Conservation (phyloP, 2,888 invertebrate genomes). For the Philonicus albiceps region DNA sequence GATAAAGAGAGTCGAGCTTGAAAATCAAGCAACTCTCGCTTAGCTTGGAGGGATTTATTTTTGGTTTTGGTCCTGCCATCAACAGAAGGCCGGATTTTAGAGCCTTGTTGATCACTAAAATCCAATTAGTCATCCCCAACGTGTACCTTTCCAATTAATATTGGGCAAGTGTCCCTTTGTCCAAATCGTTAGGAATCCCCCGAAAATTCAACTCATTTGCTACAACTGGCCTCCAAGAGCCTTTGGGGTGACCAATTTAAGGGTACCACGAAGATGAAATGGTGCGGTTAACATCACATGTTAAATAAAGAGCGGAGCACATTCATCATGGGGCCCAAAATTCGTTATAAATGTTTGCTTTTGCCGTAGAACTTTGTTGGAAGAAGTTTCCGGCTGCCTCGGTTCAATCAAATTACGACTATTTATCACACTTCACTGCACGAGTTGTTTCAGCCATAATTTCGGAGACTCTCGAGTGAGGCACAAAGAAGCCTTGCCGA, state of each 20-base stretch:
- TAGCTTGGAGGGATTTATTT: background rate
- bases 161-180: slow-evolving; percentile 33
- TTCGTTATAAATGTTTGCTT: slow-evolving; percentile 30
- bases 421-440: slow-evolving; percentile 34
- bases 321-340: slow-evolving; percentile 33
- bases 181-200: slow-evolving; percentile 26
- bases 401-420: slow-evolving; percentile 35
- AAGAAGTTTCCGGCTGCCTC: slow-evolving; percentile 18
- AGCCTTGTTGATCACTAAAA: slow-evolving; percentile 25
- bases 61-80: background rate
- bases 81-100: background rate
- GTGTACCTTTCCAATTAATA: slow-evolving; percentile 34
- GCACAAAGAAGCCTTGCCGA: background rate
- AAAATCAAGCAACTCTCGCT: background rate
- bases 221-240: background rate
- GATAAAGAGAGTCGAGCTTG: background rate
- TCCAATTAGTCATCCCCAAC: slow-evolving; percentile 29
- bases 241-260: slow-evolving; percentile 22
- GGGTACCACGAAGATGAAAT: slow-evolving; percentile 25
- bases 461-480: background rate
- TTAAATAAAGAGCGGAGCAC: slow-evolving; percentile 33
- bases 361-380: slow-evolving; percentile 14
- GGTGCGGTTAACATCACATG: slow-evolving; percentile 39
- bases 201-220: slow-evolving; percentile 36
- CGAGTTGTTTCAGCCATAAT: slow-evolving; percentile 1